A percentile compares a stretch with the other conserved stretches of the same genome.
These are phyloP conservation scores for Labeo catla DNA, from an alignment of 2,113 vertebrate species.

Conservation along the genomic window DNA sequence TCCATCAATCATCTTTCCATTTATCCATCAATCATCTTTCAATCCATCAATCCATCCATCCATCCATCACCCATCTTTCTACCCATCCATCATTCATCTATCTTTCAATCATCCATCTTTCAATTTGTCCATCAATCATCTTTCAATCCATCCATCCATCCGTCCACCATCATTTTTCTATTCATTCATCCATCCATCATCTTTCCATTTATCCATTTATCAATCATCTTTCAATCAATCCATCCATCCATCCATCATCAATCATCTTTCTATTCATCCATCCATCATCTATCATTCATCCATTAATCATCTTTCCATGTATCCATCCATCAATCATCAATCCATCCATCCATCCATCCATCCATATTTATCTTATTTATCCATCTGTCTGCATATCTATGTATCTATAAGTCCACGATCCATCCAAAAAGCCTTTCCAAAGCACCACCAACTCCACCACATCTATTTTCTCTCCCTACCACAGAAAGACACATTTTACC, in stretches of 20 bases:
- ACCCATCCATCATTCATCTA: too few species aligned
- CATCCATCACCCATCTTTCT: too few species aligned
- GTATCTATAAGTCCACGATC: too few species aligned
- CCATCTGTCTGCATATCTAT: background rate
- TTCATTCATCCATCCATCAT: too few species aligned
- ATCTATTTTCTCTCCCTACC: background rate
- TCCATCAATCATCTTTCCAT: too few species aligned
- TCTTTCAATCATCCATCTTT: too few species aligned
- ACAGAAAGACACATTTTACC: slow-evolving; percentile 17
- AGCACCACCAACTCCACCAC: background rate
- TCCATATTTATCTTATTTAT: accelerated
- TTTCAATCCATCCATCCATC: too few species aligned
- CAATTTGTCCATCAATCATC: too few species aligned
- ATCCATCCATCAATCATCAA: background rate
- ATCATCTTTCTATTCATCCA: background rate
- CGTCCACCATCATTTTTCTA: too few species aligned
- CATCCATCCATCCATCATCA: background rate
- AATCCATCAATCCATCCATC: background rate
- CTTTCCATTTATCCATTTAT: too few species aligned
- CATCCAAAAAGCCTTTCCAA: background rate
- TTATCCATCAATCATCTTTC: too few species aligned
- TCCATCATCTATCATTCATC: background rate
- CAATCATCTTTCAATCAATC: too few species aligned
- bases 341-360: background rate
- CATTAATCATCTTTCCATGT: background rate